Base-by-base conservation (phyloP, 1,140 invertebrate genomes). In the Wiebesia pumilae region DNA sequence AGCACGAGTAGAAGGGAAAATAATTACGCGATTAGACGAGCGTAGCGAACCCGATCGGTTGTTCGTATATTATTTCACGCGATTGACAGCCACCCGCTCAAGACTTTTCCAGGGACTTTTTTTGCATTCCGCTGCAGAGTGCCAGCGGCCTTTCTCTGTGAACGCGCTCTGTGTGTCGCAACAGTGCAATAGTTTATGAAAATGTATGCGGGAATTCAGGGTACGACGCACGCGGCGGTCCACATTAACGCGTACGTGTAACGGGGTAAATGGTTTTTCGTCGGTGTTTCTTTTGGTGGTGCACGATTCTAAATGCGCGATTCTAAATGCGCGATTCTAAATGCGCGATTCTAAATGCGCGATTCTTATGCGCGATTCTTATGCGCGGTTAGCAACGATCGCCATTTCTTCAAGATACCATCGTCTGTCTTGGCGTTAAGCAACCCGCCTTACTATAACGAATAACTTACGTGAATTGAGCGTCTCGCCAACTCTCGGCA, bases 161-260 rank as follows among this genome's bases (percentile, higher is more conserved):
- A 75, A 12, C 3, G 38, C 14, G 19, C 0, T 1, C 3, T 19
- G 33, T 0, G 6, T 24, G 33, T 10, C 6, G 78, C 30, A 81
- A 81, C 1, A 58, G 1, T 14, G 1, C 14, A 35, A 19, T 40
- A 33, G 78, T 3, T 35, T 58, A 62, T 80, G 78, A 80, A 80
- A 80, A 80, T 54, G 6, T 38, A 24, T 62, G 78, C 51, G 51
- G 78, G 14, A 77, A 75, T 84, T 77, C 83, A 14, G 75, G 43
- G 2, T 54, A 14, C 65, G 65, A 16, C 58, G 19, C n/a, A n/a
- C 21, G 71, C 35, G 27, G 75, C 75, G 19, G 38, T 10, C 71
- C 33, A 21, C 19, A 47, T 24, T 47, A 33, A 51, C 27, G 75
- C 71, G 35, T 43, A 14, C 40, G 27, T 21, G 40, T 33, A 3